Evolutionary conservation across 2,113 vertebrate species (phyloP).

Genomic region (Semnornis frantzii): DNA sequence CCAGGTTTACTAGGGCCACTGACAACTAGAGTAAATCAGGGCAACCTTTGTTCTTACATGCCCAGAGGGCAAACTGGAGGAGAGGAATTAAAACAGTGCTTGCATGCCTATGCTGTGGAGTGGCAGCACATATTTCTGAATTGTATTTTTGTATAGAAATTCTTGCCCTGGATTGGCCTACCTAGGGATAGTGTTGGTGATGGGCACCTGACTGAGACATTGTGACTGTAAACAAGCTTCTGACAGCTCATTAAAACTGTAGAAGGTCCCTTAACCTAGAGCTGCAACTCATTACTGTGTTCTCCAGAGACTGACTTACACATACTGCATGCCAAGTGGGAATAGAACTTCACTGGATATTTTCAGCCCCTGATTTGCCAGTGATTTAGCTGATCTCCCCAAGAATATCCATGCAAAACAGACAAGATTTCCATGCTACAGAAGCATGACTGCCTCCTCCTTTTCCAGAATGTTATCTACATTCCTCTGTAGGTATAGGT

Average conservation of each 20-base stretch:
- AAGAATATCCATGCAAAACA: constrained; percentile 19
- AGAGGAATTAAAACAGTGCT: not conserved
- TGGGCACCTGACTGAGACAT: constrained; percentile 32
- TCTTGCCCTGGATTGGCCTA: not conserved
- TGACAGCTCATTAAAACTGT: constrained; percentile 37
- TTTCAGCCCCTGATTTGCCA: constrained; percentile 17
- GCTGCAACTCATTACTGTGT: constrained; percentile 32
- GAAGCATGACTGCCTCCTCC: not conserved
- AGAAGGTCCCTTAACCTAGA: not conserved
- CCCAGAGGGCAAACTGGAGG: not conserved
- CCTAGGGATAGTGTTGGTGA: not conserved
- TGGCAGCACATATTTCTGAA: not conserved
- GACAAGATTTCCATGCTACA: constrained; percentile 23
- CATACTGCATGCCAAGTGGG: not conserved
- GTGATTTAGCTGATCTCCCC: constrained; percentile 19
- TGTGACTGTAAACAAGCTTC: constrained; percentile 42
- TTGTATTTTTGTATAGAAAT: not conserved
- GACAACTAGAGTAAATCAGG: not conserved
- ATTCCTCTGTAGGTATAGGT: constrained; percentile 1
- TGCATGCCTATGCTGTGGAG: not conserved
- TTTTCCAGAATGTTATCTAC: constrained; percentile 14
- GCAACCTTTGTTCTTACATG: not conserved
- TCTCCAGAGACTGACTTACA: constrained; percentile 24
- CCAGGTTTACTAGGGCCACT: not conserved
- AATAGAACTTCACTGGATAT: not conserved